Base-by-base conservation (phyloP, 2,113 vertebrate genomes). In the Bubo blakistoni region DNA sequence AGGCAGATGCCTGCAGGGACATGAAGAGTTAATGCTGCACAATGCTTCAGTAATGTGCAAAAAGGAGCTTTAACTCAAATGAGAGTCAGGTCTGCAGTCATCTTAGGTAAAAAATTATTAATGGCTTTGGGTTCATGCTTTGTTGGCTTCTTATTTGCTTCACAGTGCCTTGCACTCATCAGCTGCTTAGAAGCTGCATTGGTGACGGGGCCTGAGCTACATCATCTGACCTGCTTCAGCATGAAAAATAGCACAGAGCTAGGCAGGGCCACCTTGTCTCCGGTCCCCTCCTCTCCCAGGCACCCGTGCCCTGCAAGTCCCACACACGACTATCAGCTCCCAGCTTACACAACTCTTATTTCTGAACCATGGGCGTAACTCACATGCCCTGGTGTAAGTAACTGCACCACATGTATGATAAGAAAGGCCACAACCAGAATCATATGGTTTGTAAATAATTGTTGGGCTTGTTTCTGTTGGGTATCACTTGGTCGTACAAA, bases 261-360 rank as follows among this genome's bases (percentile, higher is more conserved):
- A 5, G 21, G 40, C 52, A 86, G 71, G 52, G n/a, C 7, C 9
- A 1, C 42, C 30, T 17, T 1, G 9, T 12, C 81, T 20, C 27
- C 32, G 2, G 24, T 17, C 9, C 65, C 62, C 29, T 66, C 44
- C 22, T 51, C 27, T 25, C 52, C 7, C 29, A 13, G 17, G 54
- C 38, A 59, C 36, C 24, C 4, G 1, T 42, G 76, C 63, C 71
- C 1, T 3, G 29, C 42, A 6, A 9, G 24, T 40, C 46, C 65
- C 29, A 4, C 34, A 1, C 81, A 8, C 26, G 7, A 6, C 49
- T 7, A 4, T 3, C 62, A 17, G 13, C 47, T 65, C 42, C 79
- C 44, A 3, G 0, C 51, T 3, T 1, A 6, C 0, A 4, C 54
- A 40, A 40, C 55, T 52, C 55, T 18, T 0, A 3, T 62, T 61